phyloP scores from a whole-genome alignment of 2,797 vertebrate species.

The Scyliorhinus canicula region DNA sequence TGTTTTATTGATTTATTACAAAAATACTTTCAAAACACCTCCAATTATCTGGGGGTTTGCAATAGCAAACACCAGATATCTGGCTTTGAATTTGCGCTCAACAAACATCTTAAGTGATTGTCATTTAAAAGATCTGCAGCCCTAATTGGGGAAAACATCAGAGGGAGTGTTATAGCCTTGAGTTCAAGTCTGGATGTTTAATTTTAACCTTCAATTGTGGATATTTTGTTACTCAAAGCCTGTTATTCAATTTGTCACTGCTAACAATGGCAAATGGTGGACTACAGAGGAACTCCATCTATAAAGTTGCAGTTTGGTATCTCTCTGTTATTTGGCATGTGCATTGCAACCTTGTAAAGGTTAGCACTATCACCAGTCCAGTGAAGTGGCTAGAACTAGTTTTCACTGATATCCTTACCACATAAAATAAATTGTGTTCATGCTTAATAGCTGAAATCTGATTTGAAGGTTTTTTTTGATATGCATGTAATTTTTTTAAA shows the following conservation, averaged over 20 bases:
- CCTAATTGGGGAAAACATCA: neutral
- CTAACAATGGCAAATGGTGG: neutral
- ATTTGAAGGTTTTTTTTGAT: slow-evolving; percentile 26
- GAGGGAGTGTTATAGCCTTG: neutral
- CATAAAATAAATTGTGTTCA: neutral
- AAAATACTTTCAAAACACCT: neutral
- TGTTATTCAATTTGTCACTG: neutral
- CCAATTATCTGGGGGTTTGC: neutral
- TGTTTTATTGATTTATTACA: slow-evolving; percentile 11
- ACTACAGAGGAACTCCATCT: neutral
- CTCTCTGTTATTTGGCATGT: neutral
- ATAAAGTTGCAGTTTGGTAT: neutral
- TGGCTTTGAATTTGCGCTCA: neutral
- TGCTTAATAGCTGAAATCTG: slow-evolving; percentile 9
- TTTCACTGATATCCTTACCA: neutral
- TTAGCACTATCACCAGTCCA: slow-evolving; percentile 3
- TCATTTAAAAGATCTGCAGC: neutral
- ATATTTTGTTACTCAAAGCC: neutral
- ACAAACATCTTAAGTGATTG: neutral
- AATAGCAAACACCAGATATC: slow-evolving; percentile 9
- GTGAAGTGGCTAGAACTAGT: neutral
- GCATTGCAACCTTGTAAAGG: neutral
- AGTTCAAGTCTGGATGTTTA: neutral
- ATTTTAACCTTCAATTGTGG: slow-evolving; percentile 1
- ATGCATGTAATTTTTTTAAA: slow-evolving; percentile 17